Percentiles rank a stretch among this genome's conserved stretches.
Evolutionary conservation across 2,113 vertebrate genomes (phyloP).

Genomic region (Paraplagusia blochii): DNA sequence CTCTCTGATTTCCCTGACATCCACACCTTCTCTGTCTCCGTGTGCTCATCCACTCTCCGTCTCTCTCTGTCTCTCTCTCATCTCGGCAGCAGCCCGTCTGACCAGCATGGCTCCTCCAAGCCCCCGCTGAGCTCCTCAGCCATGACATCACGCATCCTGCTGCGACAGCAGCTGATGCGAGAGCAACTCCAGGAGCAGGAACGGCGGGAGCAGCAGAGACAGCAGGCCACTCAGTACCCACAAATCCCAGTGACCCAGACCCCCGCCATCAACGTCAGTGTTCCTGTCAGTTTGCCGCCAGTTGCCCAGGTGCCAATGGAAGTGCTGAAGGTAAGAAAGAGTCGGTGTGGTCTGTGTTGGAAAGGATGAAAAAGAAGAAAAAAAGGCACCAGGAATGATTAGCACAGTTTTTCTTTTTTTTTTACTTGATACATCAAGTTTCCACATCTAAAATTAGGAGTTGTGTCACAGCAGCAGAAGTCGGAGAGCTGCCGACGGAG

Average conservation of each 20-base stretch:
- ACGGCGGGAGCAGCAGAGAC: constrained; percentile 90
- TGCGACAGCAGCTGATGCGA: constrained; percentile 98
- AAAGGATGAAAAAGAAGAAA: not conserved
- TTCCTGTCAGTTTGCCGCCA: constrained; percentile 78
- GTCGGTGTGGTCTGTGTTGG: not conserved
- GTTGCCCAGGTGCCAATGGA: constrained; percentile 93
- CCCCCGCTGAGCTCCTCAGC: constrained; percentile 91
- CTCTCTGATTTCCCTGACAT: constrained; percentile 2
- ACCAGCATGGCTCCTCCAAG: constrained; percentile 91
- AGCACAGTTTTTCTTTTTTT: not conserved
- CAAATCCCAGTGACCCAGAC: constrained; percentile 82
- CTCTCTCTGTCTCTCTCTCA: not conserved
- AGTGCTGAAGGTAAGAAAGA: constrained; percentile 89
- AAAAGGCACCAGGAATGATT: constrained; percentile 9
- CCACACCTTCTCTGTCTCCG: constrained; percentile 1
- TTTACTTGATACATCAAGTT: constrained; percentile 33
- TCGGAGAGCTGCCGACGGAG: constrained; percentile 24
- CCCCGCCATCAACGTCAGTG: constrained; percentile 93
- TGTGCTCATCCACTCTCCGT: constrained; percentile 15
- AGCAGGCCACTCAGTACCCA: constrained; percentile 83
- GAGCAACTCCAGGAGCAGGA: constrained; percentile 99
- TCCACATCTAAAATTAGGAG: constrained; percentile 57
- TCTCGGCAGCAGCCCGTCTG: constrained; percentile 77
- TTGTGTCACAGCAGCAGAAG: constrained; percentile 39
- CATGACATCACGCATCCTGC: constrained; percentile 94